Evolutionary conservation across 2,888 invertebrate species (phyloP).

Genomic region (Chelonus formosanus): DNA sequence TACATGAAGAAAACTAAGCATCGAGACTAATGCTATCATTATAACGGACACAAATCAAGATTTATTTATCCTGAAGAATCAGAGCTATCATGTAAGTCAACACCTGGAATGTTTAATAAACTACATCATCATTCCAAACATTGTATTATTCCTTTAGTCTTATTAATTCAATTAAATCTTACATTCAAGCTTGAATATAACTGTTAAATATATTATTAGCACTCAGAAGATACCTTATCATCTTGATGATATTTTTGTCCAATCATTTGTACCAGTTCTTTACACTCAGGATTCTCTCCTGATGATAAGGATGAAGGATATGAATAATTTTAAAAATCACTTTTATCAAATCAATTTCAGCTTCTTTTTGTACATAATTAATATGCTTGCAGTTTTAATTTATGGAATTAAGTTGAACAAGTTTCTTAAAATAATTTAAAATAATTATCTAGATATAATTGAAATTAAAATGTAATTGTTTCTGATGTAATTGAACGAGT

Average conservation of each 20-base stretch:
- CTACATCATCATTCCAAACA: slow-evolving; percentile 8
- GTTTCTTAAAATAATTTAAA: too few relatives aligned
- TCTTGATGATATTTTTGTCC: neutral
- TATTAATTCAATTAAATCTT: slow-evolving; percentile 18
- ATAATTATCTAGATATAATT: too few relatives aligned
- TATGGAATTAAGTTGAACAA: too few relatives aligned
- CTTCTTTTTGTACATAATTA: too few relatives aligned
- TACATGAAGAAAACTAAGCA: slow-evolving; percentile 45
- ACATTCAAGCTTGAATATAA: slow-evolving; percentile 25
- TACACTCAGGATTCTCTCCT: too few relatives aligned
- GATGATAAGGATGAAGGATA: too few relatives aligned
- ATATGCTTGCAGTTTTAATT: too few relatives aligned
- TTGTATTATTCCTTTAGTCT: neutral
- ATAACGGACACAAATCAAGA: slow-evolving; percentile 8
- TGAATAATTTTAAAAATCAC: too few relatives aligned
- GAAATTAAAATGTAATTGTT: too few relatives aligned
- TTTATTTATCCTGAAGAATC: slow-evolving; percentile 11
- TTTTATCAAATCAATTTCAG: too few relatives aligned
- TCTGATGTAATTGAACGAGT: too few relatives aligned
- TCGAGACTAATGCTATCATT: slow-evolving; percentile 13
- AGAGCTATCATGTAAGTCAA: slow-evolving; percentile 1
- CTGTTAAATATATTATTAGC: slow-evolving; percentile 22
- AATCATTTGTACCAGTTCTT: neutral
- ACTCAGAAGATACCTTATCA: neutral
- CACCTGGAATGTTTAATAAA: slow-evolving; percentile 2